A percentile compares a stretch with the other conserved stretches of the same genome.
Evolutionary conservation across 2,888 invertebrate genomes (phyloP).

Genomic region (Philaethria dido): DNA sequence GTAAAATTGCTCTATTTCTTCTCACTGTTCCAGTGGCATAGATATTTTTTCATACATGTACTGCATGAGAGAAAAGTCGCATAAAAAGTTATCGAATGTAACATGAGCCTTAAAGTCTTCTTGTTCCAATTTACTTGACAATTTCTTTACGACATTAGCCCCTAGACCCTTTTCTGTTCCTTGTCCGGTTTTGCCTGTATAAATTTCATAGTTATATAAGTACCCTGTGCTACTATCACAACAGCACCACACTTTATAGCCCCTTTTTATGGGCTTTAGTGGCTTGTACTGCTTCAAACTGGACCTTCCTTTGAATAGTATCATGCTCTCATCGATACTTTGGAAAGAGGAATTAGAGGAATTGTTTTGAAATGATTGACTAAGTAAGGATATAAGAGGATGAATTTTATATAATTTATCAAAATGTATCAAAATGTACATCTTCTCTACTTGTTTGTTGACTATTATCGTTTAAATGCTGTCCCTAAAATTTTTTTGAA

Average conservation of each 20-base stretch:
- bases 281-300: constrained; percentile 49
- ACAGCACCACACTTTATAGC: constrained; percentile 49
- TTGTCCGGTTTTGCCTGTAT: constrained; percentile 46
- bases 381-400: constrained; percentile 1
- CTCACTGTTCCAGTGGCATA: constrained; percentile 44
- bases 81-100: constrained; percentile 48
- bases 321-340: constrained; percentile 26
- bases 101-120: constrained; percentile 35
- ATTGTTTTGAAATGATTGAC: constrained; percentile 44
- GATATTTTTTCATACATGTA: constrained; percentile 43
- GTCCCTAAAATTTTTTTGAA: constrained; percentile 47
- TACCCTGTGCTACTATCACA: constrained; percentile 46
- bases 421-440: constrained; percentile 29
- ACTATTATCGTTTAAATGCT: constrained; percentile 48
- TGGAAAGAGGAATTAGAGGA: constrained; percentile 19
- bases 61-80: constrained; percentile 42
- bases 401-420: constrained; percentile 20
- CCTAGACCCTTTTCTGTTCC: constrained; percentile 46
- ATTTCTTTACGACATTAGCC: constrained; percentile 44
- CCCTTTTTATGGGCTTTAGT: constrained; percentile 48
- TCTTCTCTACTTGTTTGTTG: constrained; percentile 43
- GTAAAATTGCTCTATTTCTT: constrained; percentile 22
- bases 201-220: constrained; percentile 48
- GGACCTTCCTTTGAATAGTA: constrained; percentile 48
- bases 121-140: constrained; percentile 40